Conservation (phyloP, 2,797 vertebrate species). For the Acomys russatus region DNA sequence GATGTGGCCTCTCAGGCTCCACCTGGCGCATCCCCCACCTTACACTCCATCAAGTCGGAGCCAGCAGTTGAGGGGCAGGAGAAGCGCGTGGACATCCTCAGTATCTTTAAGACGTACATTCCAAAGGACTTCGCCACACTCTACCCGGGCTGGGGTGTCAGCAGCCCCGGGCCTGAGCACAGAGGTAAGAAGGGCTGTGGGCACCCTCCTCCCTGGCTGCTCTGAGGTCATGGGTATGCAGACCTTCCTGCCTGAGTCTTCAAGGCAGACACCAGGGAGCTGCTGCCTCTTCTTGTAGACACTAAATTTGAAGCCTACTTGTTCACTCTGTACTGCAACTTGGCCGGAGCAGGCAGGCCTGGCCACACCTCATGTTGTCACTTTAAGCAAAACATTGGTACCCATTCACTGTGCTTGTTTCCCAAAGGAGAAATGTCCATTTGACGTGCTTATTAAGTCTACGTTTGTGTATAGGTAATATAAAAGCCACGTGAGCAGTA, state of each 20-base stretch:
- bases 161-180: slow-evolving; percentile 93
- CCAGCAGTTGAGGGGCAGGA: slow-evolving; percentile 89
- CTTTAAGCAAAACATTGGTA: slow-evolving; percentile 67
- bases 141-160: slow-evolving; percentile 97
- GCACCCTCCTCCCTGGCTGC: background rate
- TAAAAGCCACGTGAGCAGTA: background rate
- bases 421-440: background rate
- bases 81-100: slow-evolving; percentile 93
- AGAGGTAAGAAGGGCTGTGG: slow-evolving; percentile 90
- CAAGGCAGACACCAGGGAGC: slow-evolving; percentile 66
- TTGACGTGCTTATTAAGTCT: background rate
- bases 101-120: slow-evolving; percentile 96
- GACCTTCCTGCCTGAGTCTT: slow-evolving; percentile 48
- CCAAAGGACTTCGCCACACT: slow-evolving; percentile 95
- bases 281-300: background rate
- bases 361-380: slow-evolving; percentile 52
- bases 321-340: slow-evolving; percentile 50
- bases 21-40: slow-evolving; percentile 66
- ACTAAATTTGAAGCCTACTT: slow-evolving; percentile 57
- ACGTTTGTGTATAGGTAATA: background rate
- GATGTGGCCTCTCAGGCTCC: slow-evolving; percentile 82
- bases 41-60: slow-evolving; percentile 90
- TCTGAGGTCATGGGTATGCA: slow-evolving; percentile 29
- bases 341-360: slow-evolving; percentile 8
- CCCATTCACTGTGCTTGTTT: slow-evolving; percentile 55